phyloP scores from a whole-genome alignment of 2,797 vertebrate species.

The Hybognathus amarus region DNA sequence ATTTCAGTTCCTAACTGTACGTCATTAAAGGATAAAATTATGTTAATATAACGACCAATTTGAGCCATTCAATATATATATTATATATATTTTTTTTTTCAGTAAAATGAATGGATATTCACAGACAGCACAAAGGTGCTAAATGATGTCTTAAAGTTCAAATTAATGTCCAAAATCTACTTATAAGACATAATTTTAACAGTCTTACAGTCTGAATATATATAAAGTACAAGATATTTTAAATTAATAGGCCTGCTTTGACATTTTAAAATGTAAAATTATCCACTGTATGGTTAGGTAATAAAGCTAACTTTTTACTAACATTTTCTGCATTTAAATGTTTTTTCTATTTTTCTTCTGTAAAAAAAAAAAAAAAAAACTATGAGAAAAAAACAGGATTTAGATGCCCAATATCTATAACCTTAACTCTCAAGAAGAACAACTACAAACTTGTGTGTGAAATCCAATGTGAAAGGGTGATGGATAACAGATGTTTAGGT shows the following conservation, averaged over 20 bases:
- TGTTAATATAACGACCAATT: not conserved
- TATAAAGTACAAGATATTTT: not conserved
- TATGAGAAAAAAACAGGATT: not conserved
- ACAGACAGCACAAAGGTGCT: not conserved
- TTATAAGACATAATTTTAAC: not conserved
- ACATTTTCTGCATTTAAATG: not conserved
- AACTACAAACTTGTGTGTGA: not conserved
- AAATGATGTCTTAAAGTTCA: no score
- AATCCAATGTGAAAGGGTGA: not conserved
- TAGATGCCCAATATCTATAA: not conserved
- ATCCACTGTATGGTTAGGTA: not conserved
- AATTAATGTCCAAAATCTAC: not conserved
- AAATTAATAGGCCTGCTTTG: not conserved
- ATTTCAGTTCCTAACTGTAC: no score
- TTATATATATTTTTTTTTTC: no score
- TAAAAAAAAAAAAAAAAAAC: not conserved
- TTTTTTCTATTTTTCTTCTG: not conserved
- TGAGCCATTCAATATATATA: no score
- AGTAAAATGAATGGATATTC: not conserved
- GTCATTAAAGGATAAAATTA: not conserved
- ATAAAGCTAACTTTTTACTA: not conserved
- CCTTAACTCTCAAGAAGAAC: not conserved
- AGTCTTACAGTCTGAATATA: not conserved
- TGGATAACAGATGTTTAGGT: slow-evolving; percentile 13
- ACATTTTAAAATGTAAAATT: not conserved